Percentiles rank a stretch among this genome's conserved stretches.
phyloP scores from a whole-genome alignment of 2,113 vertebrate genomes.

The Pycnonotus jocosus region DNA sequence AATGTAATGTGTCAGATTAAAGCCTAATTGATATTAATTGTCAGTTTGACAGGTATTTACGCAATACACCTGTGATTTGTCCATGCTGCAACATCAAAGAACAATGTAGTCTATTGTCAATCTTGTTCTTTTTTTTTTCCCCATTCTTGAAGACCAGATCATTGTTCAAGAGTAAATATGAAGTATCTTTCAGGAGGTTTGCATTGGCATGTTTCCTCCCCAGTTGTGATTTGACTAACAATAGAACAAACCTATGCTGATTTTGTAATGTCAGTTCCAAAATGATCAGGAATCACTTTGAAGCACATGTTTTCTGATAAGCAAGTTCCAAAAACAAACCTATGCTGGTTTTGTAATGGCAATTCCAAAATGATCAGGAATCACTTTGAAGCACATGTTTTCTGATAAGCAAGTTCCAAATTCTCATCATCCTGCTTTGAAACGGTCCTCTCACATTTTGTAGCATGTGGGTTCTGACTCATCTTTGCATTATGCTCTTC shows the following conservation, averaged over 20 bases:
- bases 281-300: conserved; percentile 65
- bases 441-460: conserved; percentile 37
- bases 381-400: conserved; percentile 52
- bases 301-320: not conserved
- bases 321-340: conserved; percentile 51
- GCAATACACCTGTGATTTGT: conserved; percentile 22
- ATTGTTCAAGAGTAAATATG: conserved; percentile 71
- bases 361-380: conserved; percentile 64
- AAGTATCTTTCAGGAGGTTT: conserved; percentile 61
- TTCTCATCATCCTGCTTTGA: conserved; percentile 58
- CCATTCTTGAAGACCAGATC: conserved; percentile 58
- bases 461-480: conserved; percentile 11
- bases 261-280: conserved; percentile 68
- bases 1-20: conserved; percentile 54
- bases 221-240: conserved; percentile 62
- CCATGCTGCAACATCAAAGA: conserved; percentile 53
- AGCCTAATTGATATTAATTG: conserved; percentile 61
- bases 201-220: conserved; percentile 50
- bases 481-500: not conserved
- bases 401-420: conserved; percentile 57
- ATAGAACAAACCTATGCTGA: conserved; percentile 54
- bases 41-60: conserved; percentile 52
- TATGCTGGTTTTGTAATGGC: conserved; percentile 60
- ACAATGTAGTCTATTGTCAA: conserved; percentile 72
- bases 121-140: conserved; percentile 34